Conservation (phyloP, 1,140 invertebrate species). For the Drosophila sechellia region DNA sequence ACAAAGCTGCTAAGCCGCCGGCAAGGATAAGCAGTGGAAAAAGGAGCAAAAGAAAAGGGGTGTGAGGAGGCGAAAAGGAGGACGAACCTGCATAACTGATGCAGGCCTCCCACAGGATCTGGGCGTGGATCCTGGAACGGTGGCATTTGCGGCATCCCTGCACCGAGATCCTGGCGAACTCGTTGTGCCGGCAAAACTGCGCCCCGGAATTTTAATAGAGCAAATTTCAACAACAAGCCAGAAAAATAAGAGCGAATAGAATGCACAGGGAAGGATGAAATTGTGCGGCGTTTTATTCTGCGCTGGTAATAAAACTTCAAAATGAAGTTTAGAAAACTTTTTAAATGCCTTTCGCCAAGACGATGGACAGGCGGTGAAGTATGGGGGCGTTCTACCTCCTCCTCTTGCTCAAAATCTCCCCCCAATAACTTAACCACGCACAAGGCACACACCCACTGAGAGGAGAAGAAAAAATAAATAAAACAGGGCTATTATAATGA, state of each 20-base stretch:
- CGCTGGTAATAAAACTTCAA: constrained; percentile 77
- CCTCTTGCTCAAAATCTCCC: background rate
- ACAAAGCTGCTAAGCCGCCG: constrained; percentile 73
- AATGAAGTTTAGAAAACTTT: constrained; percentile 82
- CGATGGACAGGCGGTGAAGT: constrained; percentile 26
- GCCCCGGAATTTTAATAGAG: constrained; percentile 80
- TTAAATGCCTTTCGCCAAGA: constrained; percentile 62
- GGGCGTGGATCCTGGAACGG: constrained; percentile 4
- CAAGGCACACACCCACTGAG: constrained; percentile 7
- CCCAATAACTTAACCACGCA: constrained; percentile 14
- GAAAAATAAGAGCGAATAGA: constrained; percentile 34
- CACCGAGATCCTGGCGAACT: constrained; percentile 10
- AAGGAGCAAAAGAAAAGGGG: background rate
- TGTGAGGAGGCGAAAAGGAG: background rate
- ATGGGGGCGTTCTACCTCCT: background rate
- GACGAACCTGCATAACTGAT: constrained; percentile 58
- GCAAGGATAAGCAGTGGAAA: constrained; percentile 52
- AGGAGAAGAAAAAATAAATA: constrained; percentile 29
- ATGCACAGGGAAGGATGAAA: constrained; percentile 12
- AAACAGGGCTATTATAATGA: constrained; percentile 71
- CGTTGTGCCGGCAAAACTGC: constrained; percentile 40
- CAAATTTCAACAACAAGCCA: constrained; percentile 63
- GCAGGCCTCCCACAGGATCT: constrained; percentile 23
- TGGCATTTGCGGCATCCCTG: constrained; percentile 60
- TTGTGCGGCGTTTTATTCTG: constrained; percentile 31